Evolutionary conservation across 2,888 invertebrate genomes (phyloP), one percentile per base, ranked within the genome.

Genomic region (Mimas tiliae): DNA sequence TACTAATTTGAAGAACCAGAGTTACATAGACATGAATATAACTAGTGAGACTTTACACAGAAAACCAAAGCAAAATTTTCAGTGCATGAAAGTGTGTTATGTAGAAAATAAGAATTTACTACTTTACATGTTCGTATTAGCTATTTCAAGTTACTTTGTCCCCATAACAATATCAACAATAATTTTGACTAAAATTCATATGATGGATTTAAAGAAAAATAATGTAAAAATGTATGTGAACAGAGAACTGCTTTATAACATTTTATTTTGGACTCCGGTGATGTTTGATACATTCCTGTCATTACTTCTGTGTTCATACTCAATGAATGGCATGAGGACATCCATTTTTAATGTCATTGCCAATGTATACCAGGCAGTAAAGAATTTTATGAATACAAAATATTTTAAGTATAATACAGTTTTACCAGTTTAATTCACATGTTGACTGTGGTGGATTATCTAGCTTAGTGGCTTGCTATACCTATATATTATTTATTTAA

Each of bases 211-310:
- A 0, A 88, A 87, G 68, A 86, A 81, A 67, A 68, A 81, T 0
- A 83, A 83, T 71, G 70, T 84, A 12, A 91, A 91, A 68, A 86
- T 81, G 0, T 88, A 85, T 83, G 86, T 91, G 0, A 88, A 83
- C 16, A 79, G 90, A 64, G 91, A 93, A 70, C 68, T 92, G n/a
- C 68, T 93, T 14, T 93, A 90, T 64, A 93, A 90, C 67, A 78
- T 93, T 53, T 73, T 93, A 14, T 91, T 94, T 74, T 94, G 94
- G 94, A 89, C 88, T 19, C 93, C 93, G 0, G 88, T 91, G 0
- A 89, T 93, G 87, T 88, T 94, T 75, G 92, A 94, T 69, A 89
- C 89, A 45, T 87, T 91, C 74, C 67, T 94, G 7, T 90, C 93
- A 0, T 71, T 92, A 12, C 76, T 90, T 62, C 69, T 91, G 50